A percentile compares a stretch with the other conserved stretches of the same genome.
Evolutionary conservation across 2,888 invertebrate genomes (phyloP).

Genomic region (Drosophila nr. perissopoda): DNA sequence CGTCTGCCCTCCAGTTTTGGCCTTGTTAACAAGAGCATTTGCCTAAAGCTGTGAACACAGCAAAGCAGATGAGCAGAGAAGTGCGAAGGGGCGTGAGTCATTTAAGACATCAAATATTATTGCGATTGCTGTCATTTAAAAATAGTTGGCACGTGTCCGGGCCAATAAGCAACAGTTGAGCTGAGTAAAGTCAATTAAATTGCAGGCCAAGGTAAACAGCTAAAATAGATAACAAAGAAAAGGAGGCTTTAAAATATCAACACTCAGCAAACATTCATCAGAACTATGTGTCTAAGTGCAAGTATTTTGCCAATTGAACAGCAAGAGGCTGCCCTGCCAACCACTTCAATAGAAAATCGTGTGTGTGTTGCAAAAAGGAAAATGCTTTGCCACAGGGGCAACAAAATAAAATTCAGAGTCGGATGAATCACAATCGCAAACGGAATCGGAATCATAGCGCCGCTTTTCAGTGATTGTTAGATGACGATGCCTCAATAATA

Average conservation of each 20-base stretch:
- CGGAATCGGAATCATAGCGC: slow-evolving; percentile 38
- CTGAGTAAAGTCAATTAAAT: slow-evolving; percentile 50
- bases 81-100: slow-evolving; percentile 15
- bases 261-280: slow-evolving; percentile 17
- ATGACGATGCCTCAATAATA: slow-evolving; percentile 41
- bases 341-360: slow-evolving; percentile 70
- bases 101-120: slow-evolving; percentile 73
- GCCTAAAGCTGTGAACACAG: slow-evolving; percentile 59
- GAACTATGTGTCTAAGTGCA: slow-evolving; percentile 44
- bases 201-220: slow-evolving; percentile 10
- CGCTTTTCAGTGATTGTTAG: slow-evolving; percentile 53
- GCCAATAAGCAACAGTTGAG: slow-evolving; percentile 57
- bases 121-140: slow-evolving; percentile 51
- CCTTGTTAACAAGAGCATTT: slow-evolving; percentile 72
- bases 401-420: slow-evolving; percentile 48
- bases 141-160: slow-evolving; percentile 41
- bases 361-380: slow-evolving; percentile 56
- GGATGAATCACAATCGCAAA: slow-evolving; percentile 27
- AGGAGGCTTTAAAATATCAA: slow-evolving; percentile 18
- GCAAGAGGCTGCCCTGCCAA: slow-evolving; percentile 32
- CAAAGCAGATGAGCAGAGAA: background rate
- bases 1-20: slow-evolving; percentile 29
- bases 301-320: slow-evolving; percentile 61
- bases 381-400: slow-evolving; percentile 51
- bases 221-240: slow-evolving; percentile 41